phyloP scores from a whole-genome alignment of 2,797 vertebrate genomes.

The Coilia nasus region DNA sequence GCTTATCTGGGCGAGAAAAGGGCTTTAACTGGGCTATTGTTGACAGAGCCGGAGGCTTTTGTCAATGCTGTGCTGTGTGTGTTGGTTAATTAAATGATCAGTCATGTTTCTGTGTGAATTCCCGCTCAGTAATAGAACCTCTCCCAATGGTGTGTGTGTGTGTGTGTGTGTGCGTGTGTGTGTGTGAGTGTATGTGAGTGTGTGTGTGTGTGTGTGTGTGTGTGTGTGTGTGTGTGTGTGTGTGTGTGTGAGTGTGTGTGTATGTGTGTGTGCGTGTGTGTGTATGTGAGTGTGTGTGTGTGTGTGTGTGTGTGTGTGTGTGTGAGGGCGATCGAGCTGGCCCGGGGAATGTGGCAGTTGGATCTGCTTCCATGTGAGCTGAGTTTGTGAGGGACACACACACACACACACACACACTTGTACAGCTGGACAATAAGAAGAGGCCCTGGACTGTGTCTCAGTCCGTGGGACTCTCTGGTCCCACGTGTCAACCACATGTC shows the following conservation, averaged over 20 bases:
- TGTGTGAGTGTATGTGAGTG: conserved; percentile 33
- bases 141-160: not conserved
- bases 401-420: not conserved
- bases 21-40: not conserved
- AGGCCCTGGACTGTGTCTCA: not conserved
- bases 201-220: not conserved
- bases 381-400: not conserved
- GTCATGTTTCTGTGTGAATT: not conserved
- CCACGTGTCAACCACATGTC: not conserved
- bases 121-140: not conserved
- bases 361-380: not conserved
- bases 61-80: not conserved
- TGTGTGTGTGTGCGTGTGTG: not conserved
- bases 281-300: not conserved
- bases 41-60: not conserved
- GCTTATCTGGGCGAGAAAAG: not conserved
- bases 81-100: conserved; percentile 3
- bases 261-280: conserved; percentile 33
- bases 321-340: not conserved
- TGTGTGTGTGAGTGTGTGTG: not conserved
- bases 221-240: too few relatives aligned
- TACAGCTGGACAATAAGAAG: conserved; percentile 31
- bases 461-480: not conserved
- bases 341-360: not conserved
- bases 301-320: too few relatives aligned